A percentile compares a stretch with the other conserved stretches of the same genome.
phyloP scores from a whole-genome alignment of 2,797 vertebrate genomes.

The Bradypus variegatus region DNA sequence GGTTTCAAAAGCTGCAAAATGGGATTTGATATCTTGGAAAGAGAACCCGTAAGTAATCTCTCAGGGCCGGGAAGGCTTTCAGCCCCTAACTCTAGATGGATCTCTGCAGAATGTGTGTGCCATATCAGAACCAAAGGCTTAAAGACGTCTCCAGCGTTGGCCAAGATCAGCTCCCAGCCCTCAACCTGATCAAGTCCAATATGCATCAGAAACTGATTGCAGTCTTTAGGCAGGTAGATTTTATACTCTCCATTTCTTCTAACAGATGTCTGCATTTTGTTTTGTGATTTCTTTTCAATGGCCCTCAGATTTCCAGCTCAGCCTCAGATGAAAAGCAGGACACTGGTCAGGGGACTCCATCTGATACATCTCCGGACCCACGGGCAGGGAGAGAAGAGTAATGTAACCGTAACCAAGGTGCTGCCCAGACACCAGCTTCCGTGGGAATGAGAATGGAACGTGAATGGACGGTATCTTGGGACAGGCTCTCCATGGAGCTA shows the following conservation, averaged over 20 bases:
- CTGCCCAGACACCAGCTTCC: not conserved
- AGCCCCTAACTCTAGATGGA: not conserved
- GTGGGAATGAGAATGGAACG: not conserved
- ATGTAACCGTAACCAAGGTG: not conserved
- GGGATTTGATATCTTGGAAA: slow-evolving; percentile 24
- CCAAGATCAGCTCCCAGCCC: not conserved
- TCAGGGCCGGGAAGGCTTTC: not conserved
- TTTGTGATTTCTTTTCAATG: not conserved
- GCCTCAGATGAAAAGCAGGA: slow-evolving; percentile 19
- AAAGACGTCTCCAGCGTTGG: not conserved
- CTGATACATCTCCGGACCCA: not conserved
- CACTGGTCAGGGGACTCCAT: not conserved
- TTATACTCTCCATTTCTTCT: not conserved
- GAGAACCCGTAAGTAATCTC: not conserved
- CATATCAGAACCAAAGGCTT: not conserved
- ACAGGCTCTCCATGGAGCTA: no score
- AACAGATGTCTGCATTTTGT: not conserved
- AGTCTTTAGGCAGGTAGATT: not conserved
- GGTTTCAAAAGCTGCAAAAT: slow-evolving; percentile 29
- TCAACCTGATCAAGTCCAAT: not conserved
- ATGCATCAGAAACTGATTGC: not conserved
- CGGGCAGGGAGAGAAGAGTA: not conserved
- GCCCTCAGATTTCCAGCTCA: slow-evolving; percentile 35
- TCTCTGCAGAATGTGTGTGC: no score
- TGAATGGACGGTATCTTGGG: not conserved